Percentiles rank a stretch among this genome's conserved stretches.
These are phyloP conservation scores for Chironomus tentans DNA, from an alignment of 2,888 invertebrate genomes.

Conservation along the genomic window DNA sequence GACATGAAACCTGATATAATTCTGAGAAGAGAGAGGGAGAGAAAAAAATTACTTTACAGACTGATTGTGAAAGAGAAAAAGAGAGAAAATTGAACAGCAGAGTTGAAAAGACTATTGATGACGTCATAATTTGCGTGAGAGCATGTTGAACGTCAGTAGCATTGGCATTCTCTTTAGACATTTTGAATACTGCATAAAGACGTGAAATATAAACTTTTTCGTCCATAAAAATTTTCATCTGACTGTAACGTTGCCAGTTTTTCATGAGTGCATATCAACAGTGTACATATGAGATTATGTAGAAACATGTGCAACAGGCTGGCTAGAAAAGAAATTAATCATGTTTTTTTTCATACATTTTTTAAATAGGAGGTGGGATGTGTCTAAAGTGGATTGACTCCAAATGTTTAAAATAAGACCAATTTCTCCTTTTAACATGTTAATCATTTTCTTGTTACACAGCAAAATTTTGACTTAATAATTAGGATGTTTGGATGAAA, in stretches of 20 bases:
- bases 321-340: background rate
- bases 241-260: background rate
- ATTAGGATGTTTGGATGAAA: too few relatives aligned
- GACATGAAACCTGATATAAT: background rate
- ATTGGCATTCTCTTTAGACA: background rate
- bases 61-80: background rate
- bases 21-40: background rate
- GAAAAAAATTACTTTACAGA: background rate
- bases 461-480: too few relatives aligned
- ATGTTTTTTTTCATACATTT: background rate
- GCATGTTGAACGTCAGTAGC: background rate
- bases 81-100: background rate
- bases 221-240: background rate
- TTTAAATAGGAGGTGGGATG: too few relatives aligned
- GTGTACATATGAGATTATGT: background rate
- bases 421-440: too few relatives aligned
- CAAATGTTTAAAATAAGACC: too few relatives aligned
- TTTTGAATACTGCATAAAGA: background rate
- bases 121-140: slow-evolving; percentile 2
- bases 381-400: too few relatives aligned
- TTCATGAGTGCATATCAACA: background rate
- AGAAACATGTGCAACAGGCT: background rate
- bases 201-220: background rate
- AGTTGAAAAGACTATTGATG: background rate
- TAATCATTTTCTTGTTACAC: too few relatives aligned